Percentiles rank a stretch among this genome's conserved stretches.
Conservation (phyloP, 2,113 vertebrate species). For the Aegithalos caudatus region DNA sequence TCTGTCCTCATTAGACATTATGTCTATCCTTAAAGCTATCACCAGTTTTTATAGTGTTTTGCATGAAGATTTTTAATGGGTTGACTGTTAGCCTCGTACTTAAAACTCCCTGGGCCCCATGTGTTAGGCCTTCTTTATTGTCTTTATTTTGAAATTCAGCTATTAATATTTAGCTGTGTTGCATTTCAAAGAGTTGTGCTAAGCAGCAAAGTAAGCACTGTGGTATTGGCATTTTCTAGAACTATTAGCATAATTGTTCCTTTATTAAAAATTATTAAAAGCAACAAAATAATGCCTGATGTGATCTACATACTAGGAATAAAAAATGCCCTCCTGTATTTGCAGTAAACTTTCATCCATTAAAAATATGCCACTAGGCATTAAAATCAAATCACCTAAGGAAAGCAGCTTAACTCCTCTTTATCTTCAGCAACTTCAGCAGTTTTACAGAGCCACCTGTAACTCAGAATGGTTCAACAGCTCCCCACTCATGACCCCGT, state of each 20-base stretch:
- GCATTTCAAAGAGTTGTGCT: not conserved
- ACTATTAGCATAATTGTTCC: not conserved
- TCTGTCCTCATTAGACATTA: not conserved
- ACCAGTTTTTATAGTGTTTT: not conserved
- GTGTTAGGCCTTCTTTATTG: not conserved
- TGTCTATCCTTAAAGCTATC: not conserved
- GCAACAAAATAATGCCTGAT: not conserved
- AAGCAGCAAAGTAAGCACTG: not conserved
- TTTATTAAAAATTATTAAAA: not conserved
- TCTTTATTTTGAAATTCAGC: not conserved
- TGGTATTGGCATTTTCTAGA: not conserved
- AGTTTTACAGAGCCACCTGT: conserved; percentile 40
- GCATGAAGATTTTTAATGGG: not conserved
- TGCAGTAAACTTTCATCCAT: not conserved
- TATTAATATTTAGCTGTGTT: not conserved
- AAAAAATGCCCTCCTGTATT: not conserved
- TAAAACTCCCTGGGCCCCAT: not conserved
- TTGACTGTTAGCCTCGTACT: not conserved
- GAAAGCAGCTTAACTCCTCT: conserved; percentile 17
- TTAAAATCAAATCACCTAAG: conserved; percentile 27
- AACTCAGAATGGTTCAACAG: conserved; percentile 18
- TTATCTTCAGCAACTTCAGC: conserved; percentile 21
- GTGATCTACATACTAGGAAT: not conserved
- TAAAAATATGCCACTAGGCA: not conserved
- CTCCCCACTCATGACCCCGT: not conserved